Conservation (phyloP, 2,797 vertebrate genomes). For the Hippocampus kuda region DNA sequence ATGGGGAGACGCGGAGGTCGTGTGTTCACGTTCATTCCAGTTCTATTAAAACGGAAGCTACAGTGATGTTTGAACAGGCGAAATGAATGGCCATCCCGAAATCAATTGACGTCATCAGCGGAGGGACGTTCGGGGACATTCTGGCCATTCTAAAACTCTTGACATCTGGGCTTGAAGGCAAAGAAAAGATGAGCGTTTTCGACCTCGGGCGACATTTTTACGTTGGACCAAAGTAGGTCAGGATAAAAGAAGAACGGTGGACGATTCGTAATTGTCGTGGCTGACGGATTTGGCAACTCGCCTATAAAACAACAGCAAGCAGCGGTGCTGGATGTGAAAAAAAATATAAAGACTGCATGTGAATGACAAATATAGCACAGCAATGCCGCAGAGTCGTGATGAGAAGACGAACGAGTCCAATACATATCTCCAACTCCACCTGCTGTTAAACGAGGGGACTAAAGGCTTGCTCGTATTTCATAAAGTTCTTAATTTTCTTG, state of each 20-base stretch:
- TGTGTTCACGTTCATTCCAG: neutral
- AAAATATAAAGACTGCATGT: neutral
- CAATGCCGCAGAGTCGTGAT: conserved; percentile 3
- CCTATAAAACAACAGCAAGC: neutral
- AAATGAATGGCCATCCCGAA: neutral
- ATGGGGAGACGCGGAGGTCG: too few species aligned
- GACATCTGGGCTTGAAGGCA: neutral
- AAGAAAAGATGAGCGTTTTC: too few species aligned
- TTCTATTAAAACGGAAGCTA: too few species aligned
- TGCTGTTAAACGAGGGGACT: neutral
- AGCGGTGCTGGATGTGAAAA: neutral
- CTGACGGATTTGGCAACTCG: neutral
- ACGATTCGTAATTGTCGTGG: neutral
- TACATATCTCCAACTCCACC: neutral
- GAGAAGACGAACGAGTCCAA: neutral
- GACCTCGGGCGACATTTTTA: too few species aligned
- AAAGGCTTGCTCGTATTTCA: neutral
- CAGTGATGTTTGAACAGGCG: neutral
- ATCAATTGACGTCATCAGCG: neutral
- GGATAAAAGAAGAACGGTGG: neutral
- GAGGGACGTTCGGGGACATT: neutral
- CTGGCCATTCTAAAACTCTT: neutral
- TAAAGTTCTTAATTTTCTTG: too few species aligned
- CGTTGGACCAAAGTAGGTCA: neutral
- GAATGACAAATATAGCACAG: conserved; percentile 4